Evolutionary conservation across 1,140 invertebrate species (phyloP), one percentile per base, ranked within the genome.

Genomic region (Neodiprion fabricii): DNA sequence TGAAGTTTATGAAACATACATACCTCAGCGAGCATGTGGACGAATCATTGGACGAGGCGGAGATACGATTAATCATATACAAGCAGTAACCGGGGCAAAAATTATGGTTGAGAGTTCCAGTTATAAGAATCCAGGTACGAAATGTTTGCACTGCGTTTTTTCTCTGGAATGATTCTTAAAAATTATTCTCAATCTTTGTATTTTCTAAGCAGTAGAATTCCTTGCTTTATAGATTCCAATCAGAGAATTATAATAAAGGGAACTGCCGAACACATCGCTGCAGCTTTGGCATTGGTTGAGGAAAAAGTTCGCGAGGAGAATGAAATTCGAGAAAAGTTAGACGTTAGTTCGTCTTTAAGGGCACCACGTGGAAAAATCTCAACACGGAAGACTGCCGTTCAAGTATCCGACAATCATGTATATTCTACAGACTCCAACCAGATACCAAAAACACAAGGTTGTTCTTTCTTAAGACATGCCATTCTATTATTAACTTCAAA

Each of bases 1-100:
- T 17, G 90, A 93, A 67, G 89, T 90, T 11, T 90, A 91, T 74
- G 91, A 91, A 74, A 91, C 95, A 49, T 87, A 85, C 49, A 91
- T 96, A 2, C 93, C 94, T 0, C 85, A 90, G 72, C 90, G 88
- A 82, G 85, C 90, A 74, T 89, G 92, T 74, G 92, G 92, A 7
- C 90, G 90, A 80, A 91, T 96, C 48, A 94, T 95, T 80, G 95
- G 93, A 65, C 82, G 91, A 53, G 90, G 91, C 75, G 94, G 94
- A 14, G 92, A 94, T 74, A 91, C 87, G 53, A 92, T 96, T 73
- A 90, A 92, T 74, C 85, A 91, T n/a, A 94, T 96, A 50, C 91
- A 91, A 65, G 89, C 89, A 74, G 78, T 81, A 4, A 92, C 93
- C 17, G 91, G 91, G 67, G 91, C 93, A 1, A 92, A 92, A 78